These are phyloP conservation scores for Oscheius onirici DNA, from an alignment of 2,888 invertebrate species.

Conservation along the genomic window DNA sequence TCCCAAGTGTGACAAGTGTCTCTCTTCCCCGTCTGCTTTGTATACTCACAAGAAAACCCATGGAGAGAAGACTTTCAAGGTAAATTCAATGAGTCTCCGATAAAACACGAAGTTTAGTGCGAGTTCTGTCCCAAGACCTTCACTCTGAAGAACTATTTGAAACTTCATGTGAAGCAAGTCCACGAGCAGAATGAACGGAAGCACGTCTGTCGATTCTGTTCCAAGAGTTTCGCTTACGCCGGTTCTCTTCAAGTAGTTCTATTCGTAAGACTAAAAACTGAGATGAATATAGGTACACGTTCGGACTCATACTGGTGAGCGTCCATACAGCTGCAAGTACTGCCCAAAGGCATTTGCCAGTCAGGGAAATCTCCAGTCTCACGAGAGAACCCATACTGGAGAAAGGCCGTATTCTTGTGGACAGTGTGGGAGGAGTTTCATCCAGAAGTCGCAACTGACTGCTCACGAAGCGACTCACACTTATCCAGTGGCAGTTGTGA, in stretches of 20 bases:
- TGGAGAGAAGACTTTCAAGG: conserved; percentile 67
- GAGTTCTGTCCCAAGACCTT: conserved; percentile 69
- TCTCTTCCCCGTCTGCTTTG: conserved; percentile 71
- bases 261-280: neutral
- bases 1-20: conserved; percentile 68
- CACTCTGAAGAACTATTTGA: conserved; percentile 71
- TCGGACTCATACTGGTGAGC: conserved; percentile 71
- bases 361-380: conserved; percentile 71
- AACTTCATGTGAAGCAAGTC: conserved; percentile 70
- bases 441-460: conserved; percentile 70
- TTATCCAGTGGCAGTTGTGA: neutral
- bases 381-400: conserved; percentile 70
- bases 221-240: conserved; percentile 70
- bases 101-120: conserved; percentile 55
- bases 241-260: conserved; percentile 68
- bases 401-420: conserved; percentile 66
- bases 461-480: conserved; percentile 70
- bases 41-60: conserved; percentile 72
- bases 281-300: conserved; percentile 63
- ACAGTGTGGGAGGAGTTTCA: conserved; percentile 65
- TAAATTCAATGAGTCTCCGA: neutral
- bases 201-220: conserved; percentile 66
- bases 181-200: conserved; percentile 69
- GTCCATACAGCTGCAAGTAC: conserved; percentile 66
- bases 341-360: conserved; percentile 71